A percentile compares a stretch with the other conserved stretches of the same genome.
Evolutionary conservation across 2,888 invertebrate species (phyloP).

Genomic region (Anaspis maculata): DNA sequence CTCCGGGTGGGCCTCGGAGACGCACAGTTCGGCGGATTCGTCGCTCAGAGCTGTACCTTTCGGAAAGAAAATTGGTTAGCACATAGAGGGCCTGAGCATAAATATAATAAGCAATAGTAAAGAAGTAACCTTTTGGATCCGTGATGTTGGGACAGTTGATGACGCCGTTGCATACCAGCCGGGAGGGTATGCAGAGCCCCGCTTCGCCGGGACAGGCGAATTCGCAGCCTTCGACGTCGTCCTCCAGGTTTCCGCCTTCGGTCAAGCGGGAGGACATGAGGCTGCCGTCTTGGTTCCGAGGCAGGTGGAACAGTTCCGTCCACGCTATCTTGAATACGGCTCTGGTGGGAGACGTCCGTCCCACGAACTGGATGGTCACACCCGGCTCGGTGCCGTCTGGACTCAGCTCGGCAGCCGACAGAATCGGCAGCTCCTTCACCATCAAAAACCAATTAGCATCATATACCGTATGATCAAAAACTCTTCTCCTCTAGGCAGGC

Average conservation of each 20-base stretch:
- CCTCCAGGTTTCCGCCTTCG: conserved; percentile 46
- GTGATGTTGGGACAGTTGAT: conserved; percentile 77
- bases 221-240: conserved; percentile 58
- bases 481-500: too few relatives aligned
- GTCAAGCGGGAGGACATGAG: conserved; percentile 67
- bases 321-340: conserved; percentile 84
- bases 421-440: conserved; percentile 71
- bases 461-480: too few relatives aligned
- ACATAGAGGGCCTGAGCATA: neutral
- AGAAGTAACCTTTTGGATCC: conserved; percentile 36
- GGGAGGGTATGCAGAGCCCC: conserved; percentile 73
- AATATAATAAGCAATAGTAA: neutral
- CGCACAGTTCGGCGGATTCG: conserved; percentile 68
- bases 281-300: conserved; percentile 73
- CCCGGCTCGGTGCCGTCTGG: conserved; percentile 47
- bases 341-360: conserved; percentile 68
- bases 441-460: too few relatives aligned
- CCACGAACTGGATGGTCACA: conserved; percentile 49
- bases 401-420: conserved; percentile 70
- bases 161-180: conserved; percentile 79
- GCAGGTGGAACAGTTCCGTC: conserved; percentile 82
- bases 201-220: conserved; percentile 82
- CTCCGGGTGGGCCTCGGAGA: conserved; percentile 30
- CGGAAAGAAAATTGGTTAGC: conserved; percentile 13
- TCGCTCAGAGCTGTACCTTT: conserved; percentile 50